These are phyloP conservation scores for Ricordea florida DNA, from an alignment of 92 coral and sea anemone species.

Conservation along the genomic window DNA sequence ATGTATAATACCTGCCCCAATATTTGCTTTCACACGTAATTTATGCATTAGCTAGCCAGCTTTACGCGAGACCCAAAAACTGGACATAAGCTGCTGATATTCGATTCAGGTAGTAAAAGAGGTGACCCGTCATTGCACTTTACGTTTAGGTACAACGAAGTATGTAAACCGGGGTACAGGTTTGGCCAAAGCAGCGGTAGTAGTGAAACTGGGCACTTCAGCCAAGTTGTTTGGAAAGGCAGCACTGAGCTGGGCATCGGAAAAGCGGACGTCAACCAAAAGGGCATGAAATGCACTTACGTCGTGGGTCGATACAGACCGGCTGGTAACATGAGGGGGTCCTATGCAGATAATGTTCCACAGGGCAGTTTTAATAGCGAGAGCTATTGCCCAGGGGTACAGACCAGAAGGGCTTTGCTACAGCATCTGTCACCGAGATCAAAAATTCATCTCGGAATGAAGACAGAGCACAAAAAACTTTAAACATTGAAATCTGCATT, in stretches of 20 bases:
- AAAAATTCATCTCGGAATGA: not conserved
- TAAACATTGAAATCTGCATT: no score
- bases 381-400: slow-evolving; percentile 24
- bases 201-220: slow-evolving; percentile 80
- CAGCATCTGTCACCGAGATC: not conserved
- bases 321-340: slow-evolving; percentile 72
- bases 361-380: slow-evolving; percentile 68
- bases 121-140: no score
- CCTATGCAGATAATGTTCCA: slow-evolving; percentile 65
- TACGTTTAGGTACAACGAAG: slow-evolving; percentile 79
- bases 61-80: no score
- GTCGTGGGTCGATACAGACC: slow-evolving; percentile 83
- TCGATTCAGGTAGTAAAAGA: no score
- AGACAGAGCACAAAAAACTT: not conserved
- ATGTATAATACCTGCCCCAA: no score
- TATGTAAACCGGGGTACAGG: slow-evolving; percentile 77
- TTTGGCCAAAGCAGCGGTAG: slow-evolving; percentile 55
- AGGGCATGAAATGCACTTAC: slow-evolving; percentile 75
- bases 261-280: slow-evolving; percentile 52
- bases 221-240: slow-evolving; percentile 84
- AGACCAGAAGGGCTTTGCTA: not conserved
- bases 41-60: no score
- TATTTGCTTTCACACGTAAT: no score
- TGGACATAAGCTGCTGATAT: no score
- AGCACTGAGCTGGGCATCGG: slow-evolving; percentile 85